Conservation (phyloP, 2,113 vertebrate species). For the Corydoras maculifer region DNA sequence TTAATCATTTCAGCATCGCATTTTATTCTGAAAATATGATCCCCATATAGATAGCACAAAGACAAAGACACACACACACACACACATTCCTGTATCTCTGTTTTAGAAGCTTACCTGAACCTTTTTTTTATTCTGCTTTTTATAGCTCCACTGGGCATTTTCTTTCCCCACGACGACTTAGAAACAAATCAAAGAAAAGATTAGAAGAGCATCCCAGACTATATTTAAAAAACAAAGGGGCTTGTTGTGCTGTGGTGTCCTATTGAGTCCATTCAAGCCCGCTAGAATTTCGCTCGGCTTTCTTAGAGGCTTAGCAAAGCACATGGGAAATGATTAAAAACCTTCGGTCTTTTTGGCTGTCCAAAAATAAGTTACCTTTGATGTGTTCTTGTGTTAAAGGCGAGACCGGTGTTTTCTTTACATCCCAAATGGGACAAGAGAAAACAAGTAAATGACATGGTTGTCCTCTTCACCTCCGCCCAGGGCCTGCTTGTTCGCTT, state of each 20-base stretch:
- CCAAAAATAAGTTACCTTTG: slow-evolving; percentile 65
- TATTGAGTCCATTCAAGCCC: slow-evolving; percentile 9
- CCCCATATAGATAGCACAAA: neutral
- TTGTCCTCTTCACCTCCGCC: slow-evolving; percentile 69
- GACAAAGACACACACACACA: neutral
- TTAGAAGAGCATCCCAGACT: slow-evolving; percentile 23
- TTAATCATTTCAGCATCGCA: too few species aligned
- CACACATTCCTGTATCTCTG: neutral
- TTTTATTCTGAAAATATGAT: too few species aligned
- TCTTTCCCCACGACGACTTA: slow-evolving; percentile 20
- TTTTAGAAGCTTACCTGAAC: slow-evolving; percentile 12
- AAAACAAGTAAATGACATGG: slow-evolving; percentile 69
- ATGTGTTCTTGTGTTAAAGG: slow-evolving; percentile 65
- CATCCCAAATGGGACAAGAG: slow-evolving; percentile 36
- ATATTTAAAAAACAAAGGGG: slow-evolving; percentile 28
- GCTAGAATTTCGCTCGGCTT: slow-evolving; percentile 14
- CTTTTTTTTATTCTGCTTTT: slow-evolving; percentile 2
- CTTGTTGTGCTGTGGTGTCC: slow-evolving; percentile 7
- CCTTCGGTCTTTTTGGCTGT: slow-evolving; percentile 53
- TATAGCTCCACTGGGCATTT: slow-evolving; percentile 3
- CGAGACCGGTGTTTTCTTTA: slow-evolving; percentile 42
- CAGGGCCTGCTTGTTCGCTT: slow-evolving; percentile 58
- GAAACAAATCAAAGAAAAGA: slow-evolving; percentile 33
- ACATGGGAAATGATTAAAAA: slow-evolving; percentile 60
- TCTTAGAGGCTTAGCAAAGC: slow-evolving; percentile 47